Conservation (phyloP, 2,888 invertebrate species). For the Cephus nigrinus region DNA sequence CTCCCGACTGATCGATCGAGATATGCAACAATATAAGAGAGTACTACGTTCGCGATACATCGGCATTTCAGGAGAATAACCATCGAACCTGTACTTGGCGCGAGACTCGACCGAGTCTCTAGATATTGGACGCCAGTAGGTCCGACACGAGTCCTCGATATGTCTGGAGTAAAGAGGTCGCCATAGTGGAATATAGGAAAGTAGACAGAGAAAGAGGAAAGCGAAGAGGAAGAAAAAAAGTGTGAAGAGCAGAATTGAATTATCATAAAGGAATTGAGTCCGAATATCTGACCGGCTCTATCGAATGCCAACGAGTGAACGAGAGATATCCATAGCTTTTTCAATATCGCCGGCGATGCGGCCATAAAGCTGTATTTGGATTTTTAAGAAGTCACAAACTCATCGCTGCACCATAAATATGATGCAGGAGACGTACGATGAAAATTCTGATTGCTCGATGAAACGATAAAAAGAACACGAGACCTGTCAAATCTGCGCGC, state of each 20-base stretch:
- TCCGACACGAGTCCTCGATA: not conserved
- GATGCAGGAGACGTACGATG: not conserved
- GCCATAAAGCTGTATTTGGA: conserved; percentile 30
- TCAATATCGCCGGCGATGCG: conserved; percentile 34
- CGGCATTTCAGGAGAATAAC: no score
- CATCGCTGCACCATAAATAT: not conserved
- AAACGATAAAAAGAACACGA: not conserved
- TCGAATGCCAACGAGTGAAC: conserved; percentile 47
- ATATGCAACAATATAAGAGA: no score
- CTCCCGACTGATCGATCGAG: no score
- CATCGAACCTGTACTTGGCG: no score
- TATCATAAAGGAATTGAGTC: conserved; percentile 57
- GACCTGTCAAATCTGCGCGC: not conserved
- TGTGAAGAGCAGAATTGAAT: conserved; percentile 43
- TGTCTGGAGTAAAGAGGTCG: not conserved
- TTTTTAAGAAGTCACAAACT: conserved; percentile 35
- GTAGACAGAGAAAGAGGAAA: not conserved
- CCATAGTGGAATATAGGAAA: not conserved
- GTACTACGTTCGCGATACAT: no score
- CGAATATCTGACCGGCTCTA: conserved; percentile 44
- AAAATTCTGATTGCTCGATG: not conserved
- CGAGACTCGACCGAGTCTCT: no score
- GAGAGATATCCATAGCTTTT: conserved; percentile 45
- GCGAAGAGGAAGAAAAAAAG: not conserved
- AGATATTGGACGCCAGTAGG: not conserved